Percentiles rank a stretch among this genome's conserved stretches.
phyloP scores from a whole-genome alignment of 1,140 invertebrate genomes.

The Zaprionus kolodkinae region DNA sequence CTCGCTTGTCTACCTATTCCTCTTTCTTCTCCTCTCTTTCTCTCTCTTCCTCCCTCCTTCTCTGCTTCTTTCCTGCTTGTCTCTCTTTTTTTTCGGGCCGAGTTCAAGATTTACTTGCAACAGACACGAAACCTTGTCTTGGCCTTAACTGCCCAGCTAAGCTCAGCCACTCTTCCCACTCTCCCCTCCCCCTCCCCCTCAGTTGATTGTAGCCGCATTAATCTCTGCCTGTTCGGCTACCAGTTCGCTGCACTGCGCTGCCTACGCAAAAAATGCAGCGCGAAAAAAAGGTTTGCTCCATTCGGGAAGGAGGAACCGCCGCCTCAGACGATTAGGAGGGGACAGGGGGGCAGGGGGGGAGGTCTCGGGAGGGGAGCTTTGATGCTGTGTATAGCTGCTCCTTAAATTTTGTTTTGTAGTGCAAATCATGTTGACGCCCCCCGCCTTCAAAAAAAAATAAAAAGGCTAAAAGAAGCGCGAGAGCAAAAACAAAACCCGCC shows the following conservation, averaged over 20 bases:
- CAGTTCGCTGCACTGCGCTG: conserved; percentile 72
- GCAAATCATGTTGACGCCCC: conserved; percentile 77
- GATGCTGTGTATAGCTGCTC: conserved; percentile 62
- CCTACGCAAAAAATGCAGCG: conserved; percentile 81
- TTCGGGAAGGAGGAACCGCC: neutral
- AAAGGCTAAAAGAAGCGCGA: conserved; percentile 1
- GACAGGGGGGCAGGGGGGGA: neutral
- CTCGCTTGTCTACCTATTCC: neutral
- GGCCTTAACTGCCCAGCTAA: conserved; percentile 31
- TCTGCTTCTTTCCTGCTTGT: too few relatives aligned
- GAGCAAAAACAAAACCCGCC: conserved; percentile 22
- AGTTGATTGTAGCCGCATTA: conserved; percentile 47
- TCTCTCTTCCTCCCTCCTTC: neutral
- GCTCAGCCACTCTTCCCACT: conserved; percentile 5
- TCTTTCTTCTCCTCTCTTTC: neutral
- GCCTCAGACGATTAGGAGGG: neutral
- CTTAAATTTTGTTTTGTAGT: conserved; percentile 78
- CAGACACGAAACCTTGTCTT: conserved; percentile 55
- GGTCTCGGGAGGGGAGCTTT: neutral
- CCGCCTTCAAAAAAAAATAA: conserved; percentile 39
- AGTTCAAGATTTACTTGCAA: conserved; percentile 71
- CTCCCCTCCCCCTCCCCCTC: too few relatives aligned
- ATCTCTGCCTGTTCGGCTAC: conserved; percentile 65
- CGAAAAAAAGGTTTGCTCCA: conserved; percentile 69
- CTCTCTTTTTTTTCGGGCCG: neutral